phyloP scores from a whole-genome alignment of 1,140 invertebrate genomes.

The Drosophila asahinai region DNA sequence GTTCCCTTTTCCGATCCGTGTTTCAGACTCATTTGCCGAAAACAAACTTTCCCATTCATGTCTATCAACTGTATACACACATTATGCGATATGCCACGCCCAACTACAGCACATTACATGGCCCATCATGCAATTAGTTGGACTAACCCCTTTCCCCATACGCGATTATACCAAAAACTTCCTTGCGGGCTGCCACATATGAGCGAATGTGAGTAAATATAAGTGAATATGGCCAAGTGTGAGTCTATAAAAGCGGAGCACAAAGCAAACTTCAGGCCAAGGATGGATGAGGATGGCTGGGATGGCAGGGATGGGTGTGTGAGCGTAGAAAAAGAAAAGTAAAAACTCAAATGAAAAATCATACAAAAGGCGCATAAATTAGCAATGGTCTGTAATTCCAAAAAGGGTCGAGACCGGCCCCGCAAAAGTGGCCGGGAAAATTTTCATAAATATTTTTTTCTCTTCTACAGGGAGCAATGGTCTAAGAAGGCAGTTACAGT shows the following conservation, averaged over 20 bases:
- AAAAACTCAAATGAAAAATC: constrained; percentile 64
- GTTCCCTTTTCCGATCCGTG: constrained; percentile 36
- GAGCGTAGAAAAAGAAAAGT: constrained; percentile 26
- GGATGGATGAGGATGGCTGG: constrained; percentile 23
- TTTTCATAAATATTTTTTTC: constrained; percentile 37
- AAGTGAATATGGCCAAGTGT: constrained; percentile 24
- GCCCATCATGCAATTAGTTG: constrained; percentile 53
- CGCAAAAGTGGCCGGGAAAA: constrained; percentile 33
- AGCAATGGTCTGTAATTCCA: constrained; percentile 81
- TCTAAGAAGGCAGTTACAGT: constrained; percentile 50
- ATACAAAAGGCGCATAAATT: constrained; percentile 83
- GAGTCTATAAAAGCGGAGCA: constrained; percentile 20
- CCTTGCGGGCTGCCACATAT: constrained; percentile 37
- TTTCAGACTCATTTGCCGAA: constrained; percentile 47
- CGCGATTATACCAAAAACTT: constrained; percentile 17
- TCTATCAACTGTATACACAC: constrained; percentile 55
- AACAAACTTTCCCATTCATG: constrained; percentile 50
- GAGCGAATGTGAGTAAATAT: constrained; percentile 20
- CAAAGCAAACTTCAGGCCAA: constrained; percentile 26
- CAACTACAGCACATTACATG: constrained; percentile 42
- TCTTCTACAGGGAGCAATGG: constrained; percentile 11
- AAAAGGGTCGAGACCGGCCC: constrained; percentile 67
- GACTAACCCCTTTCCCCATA: constrained; percentile 4
- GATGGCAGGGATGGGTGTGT: not conserved
- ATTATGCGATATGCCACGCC: constrained; percentile 64